Conservation (phyloP, 2,888 invertebrate genomes). For the Scrobipalpa atriplicella region DNA sequence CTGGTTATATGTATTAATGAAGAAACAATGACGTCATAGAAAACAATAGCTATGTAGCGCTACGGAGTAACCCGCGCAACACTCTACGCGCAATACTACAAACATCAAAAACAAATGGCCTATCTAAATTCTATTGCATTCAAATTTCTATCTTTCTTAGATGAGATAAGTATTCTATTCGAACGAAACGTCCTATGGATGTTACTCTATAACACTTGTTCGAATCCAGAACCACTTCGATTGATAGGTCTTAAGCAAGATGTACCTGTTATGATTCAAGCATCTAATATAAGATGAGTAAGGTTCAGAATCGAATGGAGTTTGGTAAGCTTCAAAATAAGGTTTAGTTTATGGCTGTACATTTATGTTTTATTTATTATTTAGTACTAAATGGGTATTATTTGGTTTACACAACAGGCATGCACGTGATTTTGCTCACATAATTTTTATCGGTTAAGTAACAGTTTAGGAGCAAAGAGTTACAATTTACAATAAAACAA, state of each 20-base stretch:
- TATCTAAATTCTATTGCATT: conserved; percentile 33
- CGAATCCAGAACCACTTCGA: conserved; percentile 45
- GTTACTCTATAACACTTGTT: neutral
- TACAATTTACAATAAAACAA: too few species aligned
- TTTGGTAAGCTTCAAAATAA: conserved; percentile 1
- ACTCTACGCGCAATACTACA: conserved; percentile 72
- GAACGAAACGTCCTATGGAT: neutral
- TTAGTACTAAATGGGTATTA: conserved; percentile 18
- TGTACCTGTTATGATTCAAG: conserved; percentile 44
- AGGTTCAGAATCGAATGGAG: conserved; percentile 41
- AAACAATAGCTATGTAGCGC: neutral
- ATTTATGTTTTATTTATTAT: conserved; percentile 23
- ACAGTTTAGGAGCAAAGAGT: neutral
- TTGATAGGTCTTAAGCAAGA: conserved; percentile 55
- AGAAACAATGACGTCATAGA: neutral
- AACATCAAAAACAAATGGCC: conserved; percentile 40
- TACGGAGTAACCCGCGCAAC: conserved; percentile 62
- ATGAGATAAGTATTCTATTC: neutral
- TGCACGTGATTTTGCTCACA: conserved; percentile 12
- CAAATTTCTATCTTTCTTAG: conserved; percentile 36
- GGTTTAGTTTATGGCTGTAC: conserved; percentile 4
- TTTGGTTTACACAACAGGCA: conserved; percentile 21
- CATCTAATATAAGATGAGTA: conserved; percentile 42
- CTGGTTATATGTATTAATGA: too few species aligned
- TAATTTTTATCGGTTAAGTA: conserved; percentile 11